Base-by-base conservation (phyloP, 2,888 invertebrate genomes). In the Meloe dianella region DNA sequence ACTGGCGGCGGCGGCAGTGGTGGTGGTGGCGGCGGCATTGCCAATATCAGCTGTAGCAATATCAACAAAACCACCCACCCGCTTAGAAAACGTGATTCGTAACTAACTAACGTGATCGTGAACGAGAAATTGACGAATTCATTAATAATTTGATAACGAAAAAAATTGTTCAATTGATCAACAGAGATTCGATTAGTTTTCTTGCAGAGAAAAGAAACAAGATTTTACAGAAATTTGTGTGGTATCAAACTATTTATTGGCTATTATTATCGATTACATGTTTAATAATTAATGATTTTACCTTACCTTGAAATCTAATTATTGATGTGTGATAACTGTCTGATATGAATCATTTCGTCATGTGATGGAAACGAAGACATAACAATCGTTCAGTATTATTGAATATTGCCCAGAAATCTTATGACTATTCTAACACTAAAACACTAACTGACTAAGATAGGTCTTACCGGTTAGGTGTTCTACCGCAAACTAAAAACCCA, bases 61-160 rank as follows among this genome's bases (percentile, higher is more conserved):
- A 54, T 54, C 54, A 54, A 54, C 54, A 24, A 24, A 54, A 54
- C 20, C 20, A 4, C 24, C 54, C 12, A 54, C 54, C 54, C 12
- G 2, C 6, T 5, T 14, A 20, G 20, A 47, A 22, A 47, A 47
- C 47, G 10, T 22, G 47, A 47, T 20, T 47, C 20, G 9, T 1
- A 47, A 20, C 17, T n/a, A 38, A 38, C 38, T 38, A 2, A 10
- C 38, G n/a, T 47, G 51, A 10, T 27, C 32, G 32, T 6, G 1
- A 32, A 32, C 2, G 32, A 10, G 7, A 32, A 32, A 32, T 32
- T 27, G 27, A 27, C 27, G 27, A 32, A 1, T 5, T 32, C 32
- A 32, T n/a, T n/a, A n/a, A n/a, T n/a, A n/a, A n/a, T n/a, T n/a
- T n/a, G n/a, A n/a, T n/a, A n/a, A n/a, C n/a, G n/a, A n/a, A n/a